Base-by-base conservation (phyloP, 92 coral and sea anemone species). In the Galaxea fascicularis region DNA sequence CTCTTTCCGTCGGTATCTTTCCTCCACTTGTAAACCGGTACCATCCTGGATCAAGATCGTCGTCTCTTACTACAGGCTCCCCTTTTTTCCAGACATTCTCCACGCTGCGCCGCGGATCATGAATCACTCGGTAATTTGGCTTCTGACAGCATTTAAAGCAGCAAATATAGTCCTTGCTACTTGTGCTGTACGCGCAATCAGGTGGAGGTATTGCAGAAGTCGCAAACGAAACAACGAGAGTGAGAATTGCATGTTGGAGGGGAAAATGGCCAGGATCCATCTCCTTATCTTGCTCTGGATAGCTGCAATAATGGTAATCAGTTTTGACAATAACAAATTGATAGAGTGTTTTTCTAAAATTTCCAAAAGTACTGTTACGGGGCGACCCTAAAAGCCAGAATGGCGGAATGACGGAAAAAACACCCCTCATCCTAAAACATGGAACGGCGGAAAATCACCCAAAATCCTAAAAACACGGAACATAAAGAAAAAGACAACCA, bases 21-120 rank as follows among this genome's bases (percentile, higher is more conserved):
- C 64, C 64, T 17, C 64, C 64, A 22, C 64, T 57, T n/a, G 64
- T 57, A 57, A 57, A 57, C 16, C 64, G 64, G 64, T 14, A 57
- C 26, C 64, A 57, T 17, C 64, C 64, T 0, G 22, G 21, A 8
- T 17, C 64, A 4, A 4, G 22, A 57, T 8, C 64, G 1, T 0
- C 18, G 25, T 57, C 64, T 17, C 22, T 17, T 25, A 57, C 20
- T 14, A 25, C 22, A 57, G 8, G 16, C 18, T 57, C 24, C 1
- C 64, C 64, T 15, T 24, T 4, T 1, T 57, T 57, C 64, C 64
- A 57, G 24, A 16, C 22, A 57, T 22, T 57, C 4, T 17, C 18
- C 21, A 57, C 25, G 64, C 64, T 57, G 25, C 64, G 64, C 22
- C 64, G 64, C 16, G 64, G 21, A 57, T 57, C 21, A 18, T 10